These are phyloP conservation scores for Pentalonia nigronervosa DNA, from an alignment of 1,140 invertebrate genomes.

Conservation along the genomic window DNA sequence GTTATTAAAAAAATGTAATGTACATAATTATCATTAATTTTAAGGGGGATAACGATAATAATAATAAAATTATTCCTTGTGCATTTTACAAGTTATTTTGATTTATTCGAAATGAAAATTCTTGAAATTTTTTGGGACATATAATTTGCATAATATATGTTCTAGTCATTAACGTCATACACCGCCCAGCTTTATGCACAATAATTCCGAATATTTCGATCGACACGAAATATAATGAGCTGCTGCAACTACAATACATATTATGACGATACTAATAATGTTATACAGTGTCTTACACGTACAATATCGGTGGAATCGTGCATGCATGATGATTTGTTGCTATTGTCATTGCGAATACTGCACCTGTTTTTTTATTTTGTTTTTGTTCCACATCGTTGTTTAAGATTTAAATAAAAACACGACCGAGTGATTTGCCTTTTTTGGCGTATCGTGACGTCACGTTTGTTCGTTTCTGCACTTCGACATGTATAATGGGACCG, in stretches of 20 bases:
- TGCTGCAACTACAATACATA: too few relatives aligned
- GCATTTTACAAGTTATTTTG: not conserved
- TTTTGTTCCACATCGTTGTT: not conserved
- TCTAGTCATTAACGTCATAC: not conserved
- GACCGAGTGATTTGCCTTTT: conserved; percentile 1
- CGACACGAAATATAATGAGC: not conserved
- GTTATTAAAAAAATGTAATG: too few relatives aligned
- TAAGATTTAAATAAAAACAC: conserved; percentile 19
- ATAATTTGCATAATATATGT: not conserved
- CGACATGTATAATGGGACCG: too few relatives aligned
- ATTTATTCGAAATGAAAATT: too few relatives aligned
- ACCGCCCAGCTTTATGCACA: not conserved
- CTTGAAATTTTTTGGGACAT: not conserved
- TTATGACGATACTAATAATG: not conserved
- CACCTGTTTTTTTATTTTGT: not conserved
- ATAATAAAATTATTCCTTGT: not conserved
- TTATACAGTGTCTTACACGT: not conserved
- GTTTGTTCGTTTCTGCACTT: not conserved
- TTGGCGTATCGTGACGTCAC: not conserved
- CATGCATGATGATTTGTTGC: not conserved
- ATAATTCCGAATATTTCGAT: not conserved
- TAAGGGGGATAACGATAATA: too few relatives aligned
- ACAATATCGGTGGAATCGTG: not conserved
- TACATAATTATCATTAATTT: too few relatives aligned
- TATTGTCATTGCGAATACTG: not conserved